Evolutionary conservation across 2,113 vertebrate genomes (phyloP), one percentile per base, ranked within the genome.

Genomic region (Otus sunia): DNA sequence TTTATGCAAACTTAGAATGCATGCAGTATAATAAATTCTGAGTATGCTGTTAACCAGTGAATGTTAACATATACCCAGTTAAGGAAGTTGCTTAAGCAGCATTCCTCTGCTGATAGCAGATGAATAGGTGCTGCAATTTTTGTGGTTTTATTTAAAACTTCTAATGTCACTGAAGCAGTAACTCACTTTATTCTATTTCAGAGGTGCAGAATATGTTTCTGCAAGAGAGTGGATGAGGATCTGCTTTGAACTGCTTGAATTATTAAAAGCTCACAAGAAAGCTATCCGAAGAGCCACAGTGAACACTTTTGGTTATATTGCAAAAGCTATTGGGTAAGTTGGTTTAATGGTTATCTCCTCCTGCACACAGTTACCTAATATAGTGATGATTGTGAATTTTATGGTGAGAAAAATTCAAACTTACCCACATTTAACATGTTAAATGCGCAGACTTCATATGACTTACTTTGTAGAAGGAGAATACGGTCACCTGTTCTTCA

Each of bases 211-310:
- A 64, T 99, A 99, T 37, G 99, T 99, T 63, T 99, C 99, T 56
- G 99, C 99, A 87, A 99, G 99, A 96, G 99, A 99, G 85, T 99
- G 99, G 99, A 99, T 99, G 99, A 99, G 99, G 95, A 99, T 99
- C 97, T 99, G 99, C 89, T 99, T 99, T 92, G 99, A 99, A 53
- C 98, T 99, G 96, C 98, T 99, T 90, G 99, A 99, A 88, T 98
- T 99, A 78, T 86, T 99, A 64, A 99, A 99, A 97, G 99, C 99
- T 90, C 99, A 99, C 96, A 99, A 99, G 95, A 99, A 99, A 96
- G 99, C 99, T 34, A 99, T 99, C 89, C 98, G 99, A 86, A 98
- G 99, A 99, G 99, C 99, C 55, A 99, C 99, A 4, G 99, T 99
- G 96, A 99, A 99, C 98, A 99, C 99, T 5, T 99, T 99, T 80